Conservation (phyloP, 2,888 invertebrate genomes). For the Dioctria linearis region DNA sequence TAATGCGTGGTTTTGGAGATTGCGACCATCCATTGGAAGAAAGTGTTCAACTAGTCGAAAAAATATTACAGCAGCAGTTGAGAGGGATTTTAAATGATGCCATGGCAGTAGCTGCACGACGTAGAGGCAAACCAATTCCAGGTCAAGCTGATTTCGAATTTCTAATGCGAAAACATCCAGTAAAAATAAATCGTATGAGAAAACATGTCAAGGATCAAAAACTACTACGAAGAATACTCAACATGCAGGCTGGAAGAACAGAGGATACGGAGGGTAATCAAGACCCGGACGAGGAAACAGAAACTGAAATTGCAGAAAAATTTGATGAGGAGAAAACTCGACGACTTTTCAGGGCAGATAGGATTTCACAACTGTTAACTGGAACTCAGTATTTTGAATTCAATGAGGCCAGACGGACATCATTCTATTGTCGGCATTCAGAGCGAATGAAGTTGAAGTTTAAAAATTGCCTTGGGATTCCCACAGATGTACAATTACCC, state of each 20-base stretch:
- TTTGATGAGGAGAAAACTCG: constrained; percentile 70
- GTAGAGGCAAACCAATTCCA: constrained; percentile 76
- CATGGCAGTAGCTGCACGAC: constrained; percentile 77
- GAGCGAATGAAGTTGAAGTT: constrained; percentile 75
- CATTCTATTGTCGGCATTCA: constrained; percentile 76
- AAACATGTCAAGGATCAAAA: constrained; percentile 80
- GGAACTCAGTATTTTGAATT: constrained; percentile 82
- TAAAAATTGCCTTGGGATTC: constrained; percentile 77
- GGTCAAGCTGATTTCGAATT: constrained; percentile 82
- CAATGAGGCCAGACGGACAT: constrained; percentile 83
- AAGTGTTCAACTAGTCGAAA: constrained; percentile 88
- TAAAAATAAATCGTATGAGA: constrained; percentile 82
- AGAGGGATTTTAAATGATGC: constrained; percentile 84
- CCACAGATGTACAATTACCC: constrained; percentile 76
- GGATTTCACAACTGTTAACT: constrained; percentile 74
- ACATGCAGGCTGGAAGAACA: constrained; percentile 67
- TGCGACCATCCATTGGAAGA: constrained; percentile 85
- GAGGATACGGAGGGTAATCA: constrained; percentile 69
- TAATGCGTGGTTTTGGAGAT: constrained; percentile 97
- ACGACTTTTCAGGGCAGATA: constrained; percentile 74
- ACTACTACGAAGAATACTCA: constrained; percentile 66
- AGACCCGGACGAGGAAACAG: constrained; percentile 73
- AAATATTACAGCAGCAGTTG: constrained; percentile 86
- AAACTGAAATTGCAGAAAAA: constrained; percentile 73
- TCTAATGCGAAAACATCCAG: constrained; percentile 85